Conservation (phyloP, 2,888 invertebrate genomes). For the Melolontha melolontha region DNA sequence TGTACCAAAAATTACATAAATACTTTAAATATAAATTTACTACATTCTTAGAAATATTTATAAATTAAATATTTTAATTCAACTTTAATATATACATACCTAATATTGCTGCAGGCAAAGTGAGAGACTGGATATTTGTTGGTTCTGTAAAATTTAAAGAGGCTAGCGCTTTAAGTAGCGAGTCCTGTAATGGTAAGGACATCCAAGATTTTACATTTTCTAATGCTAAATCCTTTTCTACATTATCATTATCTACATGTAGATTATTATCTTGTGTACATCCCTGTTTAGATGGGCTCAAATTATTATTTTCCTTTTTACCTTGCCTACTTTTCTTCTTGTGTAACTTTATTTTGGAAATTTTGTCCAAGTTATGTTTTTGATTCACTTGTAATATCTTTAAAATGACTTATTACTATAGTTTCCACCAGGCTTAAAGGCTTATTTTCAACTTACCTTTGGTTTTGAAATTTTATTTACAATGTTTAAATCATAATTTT, state of each 20-base stretch:
- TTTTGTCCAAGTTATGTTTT: slow-evolving; percentile 17
- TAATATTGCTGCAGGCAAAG: slow-evolving; percentile 85
- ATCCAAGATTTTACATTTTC: slow-evolving; percentile 73
- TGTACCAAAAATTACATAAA: neutral
- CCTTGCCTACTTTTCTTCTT: slow-evolving; percentile 46
- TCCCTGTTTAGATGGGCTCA: slow-evolving; percentile 38
- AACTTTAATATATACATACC: slow-evolving; percentile 66
- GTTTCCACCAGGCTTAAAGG: no score
- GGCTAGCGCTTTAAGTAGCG: slow-evolving; percentile 78
- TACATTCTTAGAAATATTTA: no score
- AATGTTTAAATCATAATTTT: slow-evolving; percentile 74
- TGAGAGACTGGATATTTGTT: slow-evolving; percentile 87
- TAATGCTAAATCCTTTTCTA: neutral
- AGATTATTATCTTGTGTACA: slow-evolving; percentile 40
- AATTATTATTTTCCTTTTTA: slow-evolving; percentile 44
- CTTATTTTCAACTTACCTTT: slow-evolving; percentile 40
- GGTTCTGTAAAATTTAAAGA: slow-evolving; percentile 85
- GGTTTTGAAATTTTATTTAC: slow-evolving; percentile 51
- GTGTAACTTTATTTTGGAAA: slow-evolving; percentile 25
- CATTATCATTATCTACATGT: slow-evolving; percentile 9
- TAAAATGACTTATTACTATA: no score
- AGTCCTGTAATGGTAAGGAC: slow-evolving; percentile 75
- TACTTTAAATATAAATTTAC: no score
- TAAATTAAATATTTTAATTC: no score
- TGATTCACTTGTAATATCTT: neutral